A percentile compares a stretch with the other conserved stretches of the same genome.
Evolutionary conservation across 53 echinoderm and acorn worm species (phyloP).

Genomic region (Astropecten irregularis): DNA sequence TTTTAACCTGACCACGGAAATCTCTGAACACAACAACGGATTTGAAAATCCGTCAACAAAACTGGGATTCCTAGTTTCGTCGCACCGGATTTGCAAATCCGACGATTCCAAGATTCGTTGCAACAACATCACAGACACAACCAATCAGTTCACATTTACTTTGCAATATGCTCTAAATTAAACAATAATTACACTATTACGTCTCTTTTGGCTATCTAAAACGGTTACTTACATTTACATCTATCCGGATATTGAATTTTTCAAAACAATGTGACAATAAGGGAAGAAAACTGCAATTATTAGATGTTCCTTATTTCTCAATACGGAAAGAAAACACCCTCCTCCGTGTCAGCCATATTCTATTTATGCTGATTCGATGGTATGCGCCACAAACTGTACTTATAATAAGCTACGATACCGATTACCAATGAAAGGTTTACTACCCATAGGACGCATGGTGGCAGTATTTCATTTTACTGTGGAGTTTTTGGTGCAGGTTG

Average conservation of each 20-base stretch:
- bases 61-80: too few species aligned
- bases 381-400: neutral
- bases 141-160: neutral
- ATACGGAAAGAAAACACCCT: slow-evolving; percentile 17
- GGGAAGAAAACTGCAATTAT: neutral
- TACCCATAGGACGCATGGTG: neutral
- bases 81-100: too few species aligned
- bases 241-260: neutral
- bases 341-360: slow-evolving; percentile 4
- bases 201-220: neutral
- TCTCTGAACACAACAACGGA: too few species aligned
- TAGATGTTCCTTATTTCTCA: neutral
- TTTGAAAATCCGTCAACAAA: too few species aligned
- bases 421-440: slow-evolving; percentile 7
- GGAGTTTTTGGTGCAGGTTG: too few species aligned
- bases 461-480: too few species aligned
- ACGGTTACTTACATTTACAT: slow-evolving; percentile 37
- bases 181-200: neutral
- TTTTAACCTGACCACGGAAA: too few species aligned
- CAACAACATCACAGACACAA: too few species aligned
- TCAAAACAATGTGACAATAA: neutral
- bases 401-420: neutral
- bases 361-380: slow-evolving; percentile 27
- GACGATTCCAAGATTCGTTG: too few species aligned
- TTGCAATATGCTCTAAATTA: neutral